Evolutionary conservation across 2,797 vertebrate genomes (phyloP).

Genomic region (Siniperca undulata): DNA sequence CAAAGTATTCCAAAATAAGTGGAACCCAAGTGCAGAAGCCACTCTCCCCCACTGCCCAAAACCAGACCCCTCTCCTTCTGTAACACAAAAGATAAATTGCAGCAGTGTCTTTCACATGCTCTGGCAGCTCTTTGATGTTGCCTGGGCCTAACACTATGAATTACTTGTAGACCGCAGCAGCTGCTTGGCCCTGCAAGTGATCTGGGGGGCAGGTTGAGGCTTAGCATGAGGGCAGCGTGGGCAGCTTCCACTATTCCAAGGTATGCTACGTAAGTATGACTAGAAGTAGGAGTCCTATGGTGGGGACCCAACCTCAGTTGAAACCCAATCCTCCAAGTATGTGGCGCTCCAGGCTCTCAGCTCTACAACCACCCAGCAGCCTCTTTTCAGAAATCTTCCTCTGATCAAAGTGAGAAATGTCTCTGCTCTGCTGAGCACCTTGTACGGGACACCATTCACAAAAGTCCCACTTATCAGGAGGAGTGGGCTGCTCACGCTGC

Average conservation of each 20-base stretch:
- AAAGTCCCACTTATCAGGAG: conserved; percentile 12
- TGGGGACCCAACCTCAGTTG: conserved; percentile 69
- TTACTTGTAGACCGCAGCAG: conserved; percentile 51
- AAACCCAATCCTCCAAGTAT: conserved; percentile 79
- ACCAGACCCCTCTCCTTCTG: conserved; percentile 30
- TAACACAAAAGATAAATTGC: conserved; percentile 70
- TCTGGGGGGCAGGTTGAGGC: conserved; percentile 5
- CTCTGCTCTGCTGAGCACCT: conserved; percentile 31
- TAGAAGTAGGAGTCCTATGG: conserved; percentile 47
- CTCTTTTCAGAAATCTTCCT: conserved; percentile 37
- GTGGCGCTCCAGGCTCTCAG: conserved; percentile 57
- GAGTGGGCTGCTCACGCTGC: neutral
- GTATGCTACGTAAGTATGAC: conserved; percentile 59
- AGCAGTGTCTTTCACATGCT: conserved; percentile 69
- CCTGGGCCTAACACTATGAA: conserved; percentile 59
- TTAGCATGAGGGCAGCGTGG: conserved; percentile 12
- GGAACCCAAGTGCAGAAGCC: conserved; percentile 43
- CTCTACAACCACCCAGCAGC: conserved; percentile 34
- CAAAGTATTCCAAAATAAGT: conserved; percentile 48
- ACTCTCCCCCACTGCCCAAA: conserved; percentile 24
- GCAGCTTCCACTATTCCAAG: neutral
- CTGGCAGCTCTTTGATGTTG: conserved; percentile 69
- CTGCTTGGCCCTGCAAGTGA: conserved; percentile 31
- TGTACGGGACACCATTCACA: conserved; percentile 59
- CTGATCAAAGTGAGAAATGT: conserved; percentile 61